A percentile compares a stretch with the other conserved stretches of the same genome.
Evolutionary conservation across 1,140 invertebrate species (phyloP).

Genomic region (Trichogramma pretiosum): DNA sequence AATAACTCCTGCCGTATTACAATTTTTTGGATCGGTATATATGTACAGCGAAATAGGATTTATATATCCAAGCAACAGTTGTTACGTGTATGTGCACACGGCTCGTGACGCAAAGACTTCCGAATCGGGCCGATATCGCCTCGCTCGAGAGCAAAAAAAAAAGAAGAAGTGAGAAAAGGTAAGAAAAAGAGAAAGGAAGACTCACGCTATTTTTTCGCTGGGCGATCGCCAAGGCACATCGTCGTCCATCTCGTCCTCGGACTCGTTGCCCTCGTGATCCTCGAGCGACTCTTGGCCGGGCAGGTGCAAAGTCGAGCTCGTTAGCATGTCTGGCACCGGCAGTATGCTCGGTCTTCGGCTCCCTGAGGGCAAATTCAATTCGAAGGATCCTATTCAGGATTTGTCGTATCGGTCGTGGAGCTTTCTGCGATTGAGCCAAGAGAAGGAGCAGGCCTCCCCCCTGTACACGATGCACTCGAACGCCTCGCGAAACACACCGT

Average conservation of each 20-base stretch:
- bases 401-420: conserved; percentile 11
- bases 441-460: no score
- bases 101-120: no score
- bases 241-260: conserved; percentile 79
- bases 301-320: conserved; percentile 66
- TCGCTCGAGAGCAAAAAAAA: not conserved
- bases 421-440: no score
- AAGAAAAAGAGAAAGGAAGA: no score
- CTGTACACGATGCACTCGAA: no score
- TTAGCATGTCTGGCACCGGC: conserved; percentile 81
- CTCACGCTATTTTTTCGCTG: conserved; percentile 84
- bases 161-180: not conserved
- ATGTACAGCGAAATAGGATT: no score
- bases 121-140: not conserved
- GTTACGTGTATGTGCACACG: no score
- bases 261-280: conserved; percentile 69
- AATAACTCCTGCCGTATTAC: no score
- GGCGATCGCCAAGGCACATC: conserved; percentile 82
- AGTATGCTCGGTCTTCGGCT: conserved; percentile 76
- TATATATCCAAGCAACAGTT: no score
- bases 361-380: conserved; percentile 44
- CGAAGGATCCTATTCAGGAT: no score
- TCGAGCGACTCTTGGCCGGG: conserved; percentile 59
- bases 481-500: no score
- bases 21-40: no score